Conservation (phyloP, 2,888 invertebrate genomes). For the Scaptodrosophila latifasciaeformis region DNA sequence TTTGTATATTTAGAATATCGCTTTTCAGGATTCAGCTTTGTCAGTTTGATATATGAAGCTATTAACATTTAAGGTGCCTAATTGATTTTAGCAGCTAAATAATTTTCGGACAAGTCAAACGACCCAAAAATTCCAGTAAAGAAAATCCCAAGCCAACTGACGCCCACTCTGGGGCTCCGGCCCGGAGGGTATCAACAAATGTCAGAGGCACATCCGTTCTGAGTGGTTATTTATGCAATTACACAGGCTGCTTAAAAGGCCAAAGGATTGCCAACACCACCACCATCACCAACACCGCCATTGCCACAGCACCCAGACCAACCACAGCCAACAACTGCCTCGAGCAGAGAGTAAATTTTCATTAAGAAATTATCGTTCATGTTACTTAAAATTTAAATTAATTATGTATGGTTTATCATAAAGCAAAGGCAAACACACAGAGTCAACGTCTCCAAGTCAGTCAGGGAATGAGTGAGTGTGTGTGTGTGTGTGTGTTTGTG, state of each 20-base stretch:
- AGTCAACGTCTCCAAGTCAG: too few species aligned
- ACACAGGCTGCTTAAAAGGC: too few species aligned
- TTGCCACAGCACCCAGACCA: not conserved
- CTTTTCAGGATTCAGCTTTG: not conserved
- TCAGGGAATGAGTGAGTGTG: too few species aligned
- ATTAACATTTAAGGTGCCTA: constrained; percentile 63
- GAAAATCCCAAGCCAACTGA: too few species aligned
- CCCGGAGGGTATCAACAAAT: constrained; percentile 35
- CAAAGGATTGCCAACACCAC: too few species aligned
- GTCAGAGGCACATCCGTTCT: constrained; percentile 12
- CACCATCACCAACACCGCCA: not conserved
- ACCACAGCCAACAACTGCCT: not conserved
- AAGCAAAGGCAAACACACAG: constrained; percentile 40
- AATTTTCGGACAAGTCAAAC: too few species aligned
- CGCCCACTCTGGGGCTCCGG: too few species aligned
- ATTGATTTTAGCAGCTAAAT: constrained; percentile 43
- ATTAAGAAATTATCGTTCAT: constrained; percentile 53
- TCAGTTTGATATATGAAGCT: constrained; percentile 53
- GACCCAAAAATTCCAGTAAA: too few species aligned
- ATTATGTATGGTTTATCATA: constrained; percentile 53
- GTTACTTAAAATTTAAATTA: constrained; percentile 62
- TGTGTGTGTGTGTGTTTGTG: too few species aligned
- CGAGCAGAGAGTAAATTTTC: constrained; percentile 49
- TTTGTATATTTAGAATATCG: not conserved
- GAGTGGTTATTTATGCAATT: not conserved